These are phyloP conservation scores for Parambassis ranga DNA, from an alignment of 2,797 vertebrate species.

Conservation along the genomic window DNA sequence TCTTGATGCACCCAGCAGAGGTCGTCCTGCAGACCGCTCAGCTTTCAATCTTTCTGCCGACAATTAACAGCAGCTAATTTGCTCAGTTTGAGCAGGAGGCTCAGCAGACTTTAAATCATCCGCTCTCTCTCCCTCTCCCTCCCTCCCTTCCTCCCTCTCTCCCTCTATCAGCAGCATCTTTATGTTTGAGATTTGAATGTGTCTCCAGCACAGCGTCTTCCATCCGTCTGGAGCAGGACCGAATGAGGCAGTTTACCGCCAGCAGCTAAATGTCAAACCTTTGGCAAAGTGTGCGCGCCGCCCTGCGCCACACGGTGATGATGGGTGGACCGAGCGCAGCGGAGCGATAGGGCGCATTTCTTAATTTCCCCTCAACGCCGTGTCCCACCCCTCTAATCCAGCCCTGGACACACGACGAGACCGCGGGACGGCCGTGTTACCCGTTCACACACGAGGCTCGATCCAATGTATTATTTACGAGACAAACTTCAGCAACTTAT, in stretches of 20 bases:
- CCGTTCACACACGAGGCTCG: conserved; percentile 59
- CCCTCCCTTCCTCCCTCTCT: no score
- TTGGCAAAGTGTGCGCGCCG: conserved; percentile 50
- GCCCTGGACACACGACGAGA: conserved; percentile 67
- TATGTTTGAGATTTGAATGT: neutral
- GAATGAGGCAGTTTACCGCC: neutral
- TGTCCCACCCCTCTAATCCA: conserved; percentile 21
- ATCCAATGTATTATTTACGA: conserved; percentile 83
- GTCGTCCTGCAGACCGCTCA: conserved; percentile 30
- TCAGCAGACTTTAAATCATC: neutral
- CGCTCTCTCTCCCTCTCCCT: no score
- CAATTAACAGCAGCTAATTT: conserved; percentile 47
- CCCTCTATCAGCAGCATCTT: neutral
- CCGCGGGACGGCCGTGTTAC: conserved; percentile 54
- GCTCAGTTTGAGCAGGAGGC: conserved; percentile 16
- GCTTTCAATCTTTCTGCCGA: neutral
- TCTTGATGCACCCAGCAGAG: conserved; percentile 50
- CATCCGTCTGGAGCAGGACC: neutral
- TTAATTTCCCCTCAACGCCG: conserved; percentile 55
- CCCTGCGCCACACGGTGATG: conserved; percentile 70
- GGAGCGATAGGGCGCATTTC: conserved; percentile 66
- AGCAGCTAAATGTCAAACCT: conserved; percentile 49
- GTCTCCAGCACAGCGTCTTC: neutral
- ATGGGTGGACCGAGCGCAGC: conserved; percentile 70
- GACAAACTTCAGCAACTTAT: conserved; percentile 74